phyloP scores from a whole-genome alignment of 2,797 vertebrate species.

The Pipistrellus nathusii region DNA sequence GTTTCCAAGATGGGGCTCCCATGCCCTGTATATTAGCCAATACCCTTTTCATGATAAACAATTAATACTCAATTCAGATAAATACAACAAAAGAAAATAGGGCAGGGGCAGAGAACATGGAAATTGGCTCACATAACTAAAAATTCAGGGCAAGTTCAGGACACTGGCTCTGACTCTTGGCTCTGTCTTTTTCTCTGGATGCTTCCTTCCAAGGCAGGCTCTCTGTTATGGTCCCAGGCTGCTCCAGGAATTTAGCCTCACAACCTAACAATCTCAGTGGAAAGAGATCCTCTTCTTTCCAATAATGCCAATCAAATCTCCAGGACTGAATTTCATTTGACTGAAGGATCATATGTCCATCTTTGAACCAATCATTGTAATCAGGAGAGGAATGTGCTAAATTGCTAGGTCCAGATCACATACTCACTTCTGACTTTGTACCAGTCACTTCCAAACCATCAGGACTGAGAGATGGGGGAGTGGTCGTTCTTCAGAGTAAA shows the following conservation, averaged over 20 bases:
- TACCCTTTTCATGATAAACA: slow-evolving; percentile 11
- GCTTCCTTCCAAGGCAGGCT: neutral
- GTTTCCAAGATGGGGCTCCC: neutral
- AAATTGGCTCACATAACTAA: neutral
- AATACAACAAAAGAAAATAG: neutral
- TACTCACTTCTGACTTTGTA: neutral
- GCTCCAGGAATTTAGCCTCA: neutral
- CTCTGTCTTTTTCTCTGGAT: neutral
- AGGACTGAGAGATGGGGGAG: neutral
- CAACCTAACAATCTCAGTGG: neutral
- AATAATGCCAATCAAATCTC: neutral
- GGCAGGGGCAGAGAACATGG: accelerated
- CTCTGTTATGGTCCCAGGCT: neutral
- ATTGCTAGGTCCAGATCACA: neutral
- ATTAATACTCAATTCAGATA: slow-evolving; percentile 28
- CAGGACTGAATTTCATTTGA: neutral
- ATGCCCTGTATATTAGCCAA: neutral
- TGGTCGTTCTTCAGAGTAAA: neutral
- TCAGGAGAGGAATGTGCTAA: neutral
- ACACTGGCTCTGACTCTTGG: neutral
- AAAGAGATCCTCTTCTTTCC: neutral
- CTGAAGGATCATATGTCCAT: neutral
- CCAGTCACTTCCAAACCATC: neutral
- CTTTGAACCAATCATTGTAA: neutral
- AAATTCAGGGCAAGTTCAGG: slow-evolving; percentile 39